A percentile compares a stretch with the other conserved stretches of the same genome.
Conservation (phyloP, 2,113 vertebrate species). For the Meleagris gallopavo region DNA sequence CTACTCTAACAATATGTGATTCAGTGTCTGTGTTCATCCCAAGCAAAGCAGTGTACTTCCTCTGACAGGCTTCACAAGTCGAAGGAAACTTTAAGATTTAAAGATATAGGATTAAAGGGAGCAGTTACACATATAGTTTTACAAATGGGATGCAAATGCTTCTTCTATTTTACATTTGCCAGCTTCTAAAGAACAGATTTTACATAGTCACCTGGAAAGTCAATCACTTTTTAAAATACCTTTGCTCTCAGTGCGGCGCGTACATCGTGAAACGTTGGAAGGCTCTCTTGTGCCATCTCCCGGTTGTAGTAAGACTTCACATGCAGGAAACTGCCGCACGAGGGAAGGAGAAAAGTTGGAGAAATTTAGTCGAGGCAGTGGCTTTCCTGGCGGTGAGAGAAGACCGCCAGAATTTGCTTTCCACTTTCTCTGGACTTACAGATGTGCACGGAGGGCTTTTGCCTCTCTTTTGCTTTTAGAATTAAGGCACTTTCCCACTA, state of each 20-base stretch:
- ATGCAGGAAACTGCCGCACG: background rate
- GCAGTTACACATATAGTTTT: background rate
- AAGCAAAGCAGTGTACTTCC: background rate
- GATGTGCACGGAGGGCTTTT: accelerated
- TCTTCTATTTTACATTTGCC: background rate
- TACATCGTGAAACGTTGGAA: background rate
- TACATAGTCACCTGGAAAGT: background rate
- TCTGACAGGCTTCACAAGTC: background rate
- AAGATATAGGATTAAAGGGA: background rate
- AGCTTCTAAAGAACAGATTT: background rate
- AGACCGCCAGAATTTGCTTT: background rate
- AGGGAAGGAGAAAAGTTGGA: background rate
- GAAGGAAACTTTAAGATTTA: background rate
- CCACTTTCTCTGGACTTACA: accelerated
- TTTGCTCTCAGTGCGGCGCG: accelerated
- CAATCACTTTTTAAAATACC: accelerated
- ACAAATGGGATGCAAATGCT: background rate
- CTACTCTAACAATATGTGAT: background rate
- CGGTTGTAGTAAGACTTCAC: background rate
- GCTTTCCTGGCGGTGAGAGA: background rate
- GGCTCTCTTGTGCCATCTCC: conserved; percentile 54
- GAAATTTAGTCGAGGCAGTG: background rate
- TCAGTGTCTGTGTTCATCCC: accelerated
- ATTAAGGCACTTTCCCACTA: background rate
- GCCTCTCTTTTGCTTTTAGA: background rate